phyloP scores from a whole-genome alignment of 30 jellyfish, hydroid and myxozoan species.

The Cassiopea xamachana region DNA sequence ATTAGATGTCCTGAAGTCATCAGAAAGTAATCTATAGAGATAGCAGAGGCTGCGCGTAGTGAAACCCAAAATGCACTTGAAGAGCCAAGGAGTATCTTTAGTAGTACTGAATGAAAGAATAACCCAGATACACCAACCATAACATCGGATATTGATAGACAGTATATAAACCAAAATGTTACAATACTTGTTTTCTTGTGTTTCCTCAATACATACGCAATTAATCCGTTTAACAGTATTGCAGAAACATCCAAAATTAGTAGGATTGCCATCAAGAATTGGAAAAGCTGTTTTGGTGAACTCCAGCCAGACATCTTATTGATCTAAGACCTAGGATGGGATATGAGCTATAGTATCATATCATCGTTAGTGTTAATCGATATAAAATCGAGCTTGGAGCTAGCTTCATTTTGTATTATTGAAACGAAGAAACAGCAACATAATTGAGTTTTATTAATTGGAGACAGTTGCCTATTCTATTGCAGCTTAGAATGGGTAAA shows the following conservation, averaged over 20 bases:
- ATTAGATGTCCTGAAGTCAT: background rate
- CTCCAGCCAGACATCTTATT: background rate
- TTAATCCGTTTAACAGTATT: background rate
- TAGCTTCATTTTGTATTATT: no score
- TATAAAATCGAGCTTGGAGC: no score
- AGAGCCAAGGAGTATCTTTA: background rate
- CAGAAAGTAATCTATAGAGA: background rate
- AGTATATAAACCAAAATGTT: background rate
- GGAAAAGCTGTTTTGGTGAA: background rate
- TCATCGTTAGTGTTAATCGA: no score
- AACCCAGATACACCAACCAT: background rate
- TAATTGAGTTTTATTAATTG: no score
- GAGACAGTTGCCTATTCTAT: no score
- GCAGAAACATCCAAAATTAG: background rate
- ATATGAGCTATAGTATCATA: no score
- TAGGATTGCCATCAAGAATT: background rate
- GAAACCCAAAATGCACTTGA: background rate
- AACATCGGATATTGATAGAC: constrained; percentile 1
- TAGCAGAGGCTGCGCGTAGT: background rate
- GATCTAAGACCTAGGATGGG: no score
- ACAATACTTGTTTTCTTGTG: background rate
- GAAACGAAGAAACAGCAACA: no score
- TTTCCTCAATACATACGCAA: constrained; percentile 1
- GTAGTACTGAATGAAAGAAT: background rate
- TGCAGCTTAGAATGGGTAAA: no score